Evolutionary conservation across 2,888 invertebrate species (phyloP), one percentile per base, ranked within the genome.

Genomic region (Zele albiditarsus): DNA sequence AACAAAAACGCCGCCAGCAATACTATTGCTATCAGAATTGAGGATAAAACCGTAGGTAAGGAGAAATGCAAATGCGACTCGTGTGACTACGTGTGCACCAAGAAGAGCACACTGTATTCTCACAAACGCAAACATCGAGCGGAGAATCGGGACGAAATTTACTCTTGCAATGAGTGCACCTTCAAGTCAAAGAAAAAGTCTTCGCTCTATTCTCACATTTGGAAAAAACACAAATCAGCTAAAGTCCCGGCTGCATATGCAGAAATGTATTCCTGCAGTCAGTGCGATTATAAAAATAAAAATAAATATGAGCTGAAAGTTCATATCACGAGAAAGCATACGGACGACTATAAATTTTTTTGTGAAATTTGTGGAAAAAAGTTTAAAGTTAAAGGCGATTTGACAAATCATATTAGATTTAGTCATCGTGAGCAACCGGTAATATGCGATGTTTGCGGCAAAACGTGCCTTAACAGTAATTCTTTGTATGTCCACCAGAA

Each of bases 401-500:
- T 83, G 16, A 82, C 80, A 27, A 83, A 82, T 71, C 83, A 83
- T 62, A 71, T 83, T 14, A 70, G 81, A 38, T 80, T 83, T 57
- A 78, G 73, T 62, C 82, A 82, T 65, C 76, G 78, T 28, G 80
- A 82, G 53, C 78, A 80, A 16, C 79, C 79, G 0, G 75, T 81
- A 0, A 78, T 82, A 4, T 84, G 77, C 74, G 87, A 87, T 53
- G 87, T 86, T 2, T 89, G 89, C 60, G 89, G 89, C 2, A 89
- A 89, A 69, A 87, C 86, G 0, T 89, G 88, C 69, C 79, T 85
- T 8, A 87, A 88, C 76, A 86, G 87, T 69, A 88, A 88, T 42
- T 87, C 87, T 0, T 75, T 88, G 6, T 87, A 87, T 71, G 87
- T 89, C 2, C 88, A 88, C 73, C 88, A 87, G 75, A 88, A 88